A percentile compares a stretch with the other conserved stretches of the same genome.
phyloP scores from a whole-genome alignment of 2,113 vertebrate species.

The Lycaon pictus region DNA sequence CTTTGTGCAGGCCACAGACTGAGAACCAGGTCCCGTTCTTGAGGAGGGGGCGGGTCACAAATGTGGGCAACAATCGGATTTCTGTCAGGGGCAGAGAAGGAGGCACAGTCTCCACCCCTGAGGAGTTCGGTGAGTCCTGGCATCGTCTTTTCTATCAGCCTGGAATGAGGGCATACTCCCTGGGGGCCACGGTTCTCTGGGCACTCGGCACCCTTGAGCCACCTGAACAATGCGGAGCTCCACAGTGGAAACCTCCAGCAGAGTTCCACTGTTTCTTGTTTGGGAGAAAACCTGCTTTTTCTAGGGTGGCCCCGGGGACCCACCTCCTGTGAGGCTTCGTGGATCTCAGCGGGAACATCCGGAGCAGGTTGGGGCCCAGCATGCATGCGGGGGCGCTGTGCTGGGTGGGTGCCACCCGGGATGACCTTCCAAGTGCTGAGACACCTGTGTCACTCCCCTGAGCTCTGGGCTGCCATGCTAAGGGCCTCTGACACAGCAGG shows the following conservation, averaged over 20 bases:
- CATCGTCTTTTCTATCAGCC: not conserved
- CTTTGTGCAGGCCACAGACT: not conserved
- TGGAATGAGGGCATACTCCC: not conserved
- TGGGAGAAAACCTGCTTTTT: not conserved
- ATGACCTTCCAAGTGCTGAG: not conserved
- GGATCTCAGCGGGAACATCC: not conserved
- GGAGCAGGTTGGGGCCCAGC: accelerated
- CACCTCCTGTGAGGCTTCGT: no score
- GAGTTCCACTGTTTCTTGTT: accelerated
- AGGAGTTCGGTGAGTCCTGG: not conserved
- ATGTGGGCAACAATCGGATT: not conserved
- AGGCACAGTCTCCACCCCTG: not conserved
- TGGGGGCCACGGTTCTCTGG: not conserved
- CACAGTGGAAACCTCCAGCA: not conserved
- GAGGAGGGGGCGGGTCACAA: not conserved
- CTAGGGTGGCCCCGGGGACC: not conserved
- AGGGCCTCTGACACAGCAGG: not conserved
- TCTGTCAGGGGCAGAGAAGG: not conserved
- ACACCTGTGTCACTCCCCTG: accelerated
- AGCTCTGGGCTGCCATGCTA: not conserved
- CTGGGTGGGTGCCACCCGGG: accelerated
- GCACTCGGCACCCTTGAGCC: no score
- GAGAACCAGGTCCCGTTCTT: not conserved
- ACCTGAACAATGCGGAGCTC: not conserved
- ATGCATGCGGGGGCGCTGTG: accelerated